Base-by-base conservation (phyloP, 2,888 invertebrate genomes). In the Melanophora roralis region DNA sequence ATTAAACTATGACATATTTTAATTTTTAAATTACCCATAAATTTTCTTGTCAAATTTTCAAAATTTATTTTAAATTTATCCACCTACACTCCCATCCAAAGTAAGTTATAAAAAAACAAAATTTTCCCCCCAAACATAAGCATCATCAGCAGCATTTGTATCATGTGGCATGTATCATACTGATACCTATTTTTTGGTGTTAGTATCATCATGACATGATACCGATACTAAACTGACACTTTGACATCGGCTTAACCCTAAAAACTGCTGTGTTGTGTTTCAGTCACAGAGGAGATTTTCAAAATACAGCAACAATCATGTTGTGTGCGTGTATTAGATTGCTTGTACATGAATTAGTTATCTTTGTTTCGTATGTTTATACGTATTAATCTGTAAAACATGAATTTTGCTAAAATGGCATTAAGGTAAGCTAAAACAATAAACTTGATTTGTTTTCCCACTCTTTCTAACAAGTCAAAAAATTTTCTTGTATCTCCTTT, bases 171-270 rank as follows among this genome's bases (percentile, higher is more conserved):
- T 69, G 59, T 49, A 55, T 7, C 45, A 64, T 57, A 23, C 62
- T 67, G 45, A 21, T 72, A 40, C 45, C 57, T 67, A 53, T 64
- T 65, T 36, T n/a, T 14, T 62, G 60, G 59, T 78, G 74, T 78
- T 74, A 69, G 80, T 65, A 76, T 76, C 86, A 84, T 84, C 88
- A 86, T 87, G 88, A 87, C 87, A 88, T 87, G 87, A 88, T 86
- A 88, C 87, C 87, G 88, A 88, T 88, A 88, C 88, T 88, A 88
- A 88, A 88, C 88, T 88, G 87, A 88, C 88, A 88, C 88, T 88
- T 88, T 88, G 87, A 88, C 88, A 88, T 86, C 88, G 87, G 87
- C 86, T 88, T 88, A 87, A 88, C 83, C 83, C 83, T 81, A 81
- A 82, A 82, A 82, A 78, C 62, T 79, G 74, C 71, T 79, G 76